Conservation (phyloP, 2,888 invertebrate genomes). For the Dione juno region DNA sequence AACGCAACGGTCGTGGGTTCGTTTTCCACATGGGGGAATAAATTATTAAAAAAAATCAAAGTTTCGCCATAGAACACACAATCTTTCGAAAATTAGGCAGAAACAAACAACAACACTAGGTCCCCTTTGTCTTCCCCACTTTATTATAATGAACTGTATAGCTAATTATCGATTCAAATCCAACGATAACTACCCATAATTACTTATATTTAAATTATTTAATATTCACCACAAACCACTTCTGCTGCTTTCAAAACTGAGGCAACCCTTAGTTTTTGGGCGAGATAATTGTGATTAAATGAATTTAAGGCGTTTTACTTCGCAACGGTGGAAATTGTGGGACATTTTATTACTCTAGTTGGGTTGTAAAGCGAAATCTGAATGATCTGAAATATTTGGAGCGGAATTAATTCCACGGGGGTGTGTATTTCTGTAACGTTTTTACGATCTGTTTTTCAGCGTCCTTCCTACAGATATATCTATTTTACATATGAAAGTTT, state of each 20-base stretch:
- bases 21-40: not conserved
- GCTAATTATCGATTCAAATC: too few relatives aligned
- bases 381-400: conserved; percentile 42
- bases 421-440: conserved; percentile 29
- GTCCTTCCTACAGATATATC: not conserved
- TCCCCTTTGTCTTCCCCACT: too few relatives aligned
- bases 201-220: too few relatives aligned
- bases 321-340: conserved; percentile 45
- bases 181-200: too few relatives aligned
- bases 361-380: conserved; percentile 46
- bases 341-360: conserved; percentile 48
- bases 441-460: conserved; percentile 21
- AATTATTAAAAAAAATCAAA: too few relatives aligned
- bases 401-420: conserved; percentile 37
- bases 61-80: too few relatives aligned
- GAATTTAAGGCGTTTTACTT: conserved; percentile 60
- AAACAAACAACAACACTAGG: too few relatives aligned
- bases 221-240: not conserved
- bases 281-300: conserved; percentile 72
- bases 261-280: conserved; percentile 63
- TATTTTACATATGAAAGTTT: conserved; percentile 8
- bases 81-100: too few relatives aligned
- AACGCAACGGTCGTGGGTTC: not conserved
- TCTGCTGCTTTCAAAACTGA: not conserved
- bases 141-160: too few relatives aligned